These are phyloP conservation scores for Smittia sp. DNA, from an alignment of 2,888 invertebrate genomes.

Conservation along the genomic window DNA sequence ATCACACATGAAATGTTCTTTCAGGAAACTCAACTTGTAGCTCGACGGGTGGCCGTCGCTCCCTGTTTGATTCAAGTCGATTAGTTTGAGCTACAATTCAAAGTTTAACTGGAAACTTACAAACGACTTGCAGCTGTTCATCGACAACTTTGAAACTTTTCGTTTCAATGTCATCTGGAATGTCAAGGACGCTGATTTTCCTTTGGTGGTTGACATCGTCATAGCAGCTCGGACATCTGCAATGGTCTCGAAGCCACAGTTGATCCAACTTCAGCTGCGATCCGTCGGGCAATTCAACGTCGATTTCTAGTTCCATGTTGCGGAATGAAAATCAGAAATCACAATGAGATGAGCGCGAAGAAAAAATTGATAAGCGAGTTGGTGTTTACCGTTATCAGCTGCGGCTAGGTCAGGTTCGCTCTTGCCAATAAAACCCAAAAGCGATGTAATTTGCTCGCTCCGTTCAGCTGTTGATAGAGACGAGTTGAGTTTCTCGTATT, in stretches of 20 bases:
- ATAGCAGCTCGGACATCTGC: slow-evolving; percentile 61
- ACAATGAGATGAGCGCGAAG: slow-evolving; percentile 3
- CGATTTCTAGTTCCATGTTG: slow-evolving; percentile 2
- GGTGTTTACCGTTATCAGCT: slow-evolving; percentile 20
- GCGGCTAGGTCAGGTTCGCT: not conserved
- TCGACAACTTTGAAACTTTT: slow-evolving; percentile 48
- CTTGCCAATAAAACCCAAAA: not conserved
- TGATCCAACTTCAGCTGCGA: slow-evolving; percentile 43
- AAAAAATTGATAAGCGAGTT: not conserved
- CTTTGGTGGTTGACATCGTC: slow-evolving; percentile 59
- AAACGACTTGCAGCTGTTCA: slow-evolving; percentile 54
- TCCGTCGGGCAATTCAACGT: not conserved
- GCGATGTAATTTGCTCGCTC: not conserved
- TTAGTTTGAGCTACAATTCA: no score
- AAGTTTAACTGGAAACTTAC: slow-evolving; percentile 53
- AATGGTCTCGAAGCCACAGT: slow-evolving; percentile 54
- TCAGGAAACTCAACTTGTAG: slow-evolving; percentile 56
- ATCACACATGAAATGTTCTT: slow-evolving; percentile 46
- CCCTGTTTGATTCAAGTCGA: no score
- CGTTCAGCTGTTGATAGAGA: not conserved
- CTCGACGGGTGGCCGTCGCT: slow-evolving; percentile 59
- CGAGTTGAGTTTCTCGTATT: slow-evolving; percentile 13
- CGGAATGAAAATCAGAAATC: not conserved
- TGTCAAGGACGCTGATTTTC: slow-evolving; percentile 57
- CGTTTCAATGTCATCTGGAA: slow-evolving; percentile 56